Percentiles rank a stretch among this genome's conserved stretches.
These are phyloP conservation scores for Rhinoderma darwinii DNA, from an alignment of 2,113 vertebrate species.

Conservation along the genomic window DNA sequence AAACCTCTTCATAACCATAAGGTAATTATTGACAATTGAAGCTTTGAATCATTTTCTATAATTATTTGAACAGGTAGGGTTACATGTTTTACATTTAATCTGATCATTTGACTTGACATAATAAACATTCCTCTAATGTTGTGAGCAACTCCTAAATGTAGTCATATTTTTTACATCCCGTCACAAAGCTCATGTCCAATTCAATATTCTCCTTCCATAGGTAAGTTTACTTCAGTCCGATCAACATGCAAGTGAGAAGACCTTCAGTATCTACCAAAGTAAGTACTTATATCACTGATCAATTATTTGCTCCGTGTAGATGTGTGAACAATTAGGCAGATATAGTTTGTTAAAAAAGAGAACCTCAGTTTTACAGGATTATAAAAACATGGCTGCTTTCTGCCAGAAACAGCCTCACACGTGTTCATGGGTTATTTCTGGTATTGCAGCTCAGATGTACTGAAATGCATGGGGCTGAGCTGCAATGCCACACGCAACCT, in stretches of 20 bases:
- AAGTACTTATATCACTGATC: not conserved
- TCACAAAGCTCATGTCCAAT: too few species aligned
- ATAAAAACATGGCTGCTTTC: too few species aligned
- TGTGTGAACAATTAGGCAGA: too few species aligned
- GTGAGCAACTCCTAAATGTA: not conserved
- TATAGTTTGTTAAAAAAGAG: too few species aligned
- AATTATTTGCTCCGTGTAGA: not conserved
- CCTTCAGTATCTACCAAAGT: not conserved
- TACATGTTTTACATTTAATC: not conserved
- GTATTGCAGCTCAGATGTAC: too few species aligned
- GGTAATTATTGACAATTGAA: not conserved
- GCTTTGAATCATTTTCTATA: not conserved
- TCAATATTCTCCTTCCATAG: not conserved
- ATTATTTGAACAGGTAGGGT: not conserved
- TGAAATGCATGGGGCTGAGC: too few species aligned
- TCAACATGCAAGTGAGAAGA: not conserved
- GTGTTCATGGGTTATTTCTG: too few species aligned
- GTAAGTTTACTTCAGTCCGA: not conserved
- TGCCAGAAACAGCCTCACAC: too few species aligned
- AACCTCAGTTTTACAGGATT: too few species aligned
- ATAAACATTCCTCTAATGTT: not conserved
- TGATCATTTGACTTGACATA: not conserved
- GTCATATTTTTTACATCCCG: not conserved
- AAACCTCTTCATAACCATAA: not conserved
- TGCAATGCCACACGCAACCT: too few species aligned